phyloP scores from a whole-genome alignment of 2,113 vertebrate species.

The Neoarius graeffei region DNA sequence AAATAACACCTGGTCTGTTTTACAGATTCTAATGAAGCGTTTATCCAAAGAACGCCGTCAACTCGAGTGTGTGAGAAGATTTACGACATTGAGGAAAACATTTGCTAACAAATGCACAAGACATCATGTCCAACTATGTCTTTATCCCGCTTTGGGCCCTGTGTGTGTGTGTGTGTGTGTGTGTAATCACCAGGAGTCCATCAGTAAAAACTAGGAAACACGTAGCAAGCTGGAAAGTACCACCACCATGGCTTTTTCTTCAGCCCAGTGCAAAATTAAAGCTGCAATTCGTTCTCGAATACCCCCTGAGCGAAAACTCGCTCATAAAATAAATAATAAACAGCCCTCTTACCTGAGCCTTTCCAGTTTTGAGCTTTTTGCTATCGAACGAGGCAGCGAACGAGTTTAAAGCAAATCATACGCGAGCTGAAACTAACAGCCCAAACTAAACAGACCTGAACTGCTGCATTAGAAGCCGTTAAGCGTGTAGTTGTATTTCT shows the following conservation, averaged over 20 bases:
- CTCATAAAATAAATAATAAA: background rate
- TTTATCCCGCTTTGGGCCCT: slow-evolving; percentile 13
- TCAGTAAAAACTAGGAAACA: background rate
- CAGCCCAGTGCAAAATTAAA: background rate
- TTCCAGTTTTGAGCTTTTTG: slow-evolving; percentile 54
- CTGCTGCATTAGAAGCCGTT: slow-evolving; percentile 14
- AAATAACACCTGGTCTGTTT: background rate
- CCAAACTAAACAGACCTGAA: slow-evolving; percentile 1
- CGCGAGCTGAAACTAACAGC: slow-evolving; percentile 42
- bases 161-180: background rate
- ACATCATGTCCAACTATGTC: background rate
- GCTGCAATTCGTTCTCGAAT: too few species aligned
- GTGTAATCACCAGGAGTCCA: background rate
- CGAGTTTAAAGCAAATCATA: slow-evolving; percentile 56
- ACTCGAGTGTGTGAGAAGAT: background rate
- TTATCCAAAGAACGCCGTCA: background rate
- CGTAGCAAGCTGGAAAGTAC: background rate
- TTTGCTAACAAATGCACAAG: slow-evolving; percentile 4
- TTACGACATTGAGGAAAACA: background rate
- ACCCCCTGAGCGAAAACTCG: too few species aligned
- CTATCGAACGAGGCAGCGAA: slow-evolving; percentile 53
- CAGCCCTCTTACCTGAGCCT: slow-evolving; percentile 61
- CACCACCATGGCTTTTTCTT: background rate
- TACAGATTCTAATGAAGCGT: background rate
- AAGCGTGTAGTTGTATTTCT: background rate